Evolutionary conservation across 2,797 vertebrate species (phyloP).

Genomic region (Petrocephalus sullivani): DNA sequence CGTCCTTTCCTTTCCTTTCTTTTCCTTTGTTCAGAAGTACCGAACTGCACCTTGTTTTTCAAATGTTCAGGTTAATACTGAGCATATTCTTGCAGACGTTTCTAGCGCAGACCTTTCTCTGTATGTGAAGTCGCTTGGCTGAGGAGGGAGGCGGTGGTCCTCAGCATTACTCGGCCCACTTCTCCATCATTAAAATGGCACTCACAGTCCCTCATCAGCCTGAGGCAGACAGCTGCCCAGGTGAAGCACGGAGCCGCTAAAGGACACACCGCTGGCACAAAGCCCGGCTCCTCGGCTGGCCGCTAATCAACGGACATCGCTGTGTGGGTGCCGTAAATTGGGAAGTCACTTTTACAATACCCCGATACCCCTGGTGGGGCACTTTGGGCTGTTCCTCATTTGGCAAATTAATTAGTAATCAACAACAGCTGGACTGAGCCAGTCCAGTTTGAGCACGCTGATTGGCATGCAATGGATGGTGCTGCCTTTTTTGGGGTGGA

Average conservation of each 20-base stretch:
- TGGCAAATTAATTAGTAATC: not conserved
- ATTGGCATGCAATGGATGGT: not conserved
- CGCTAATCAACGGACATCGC: not conserved
- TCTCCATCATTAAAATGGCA: not conserved
- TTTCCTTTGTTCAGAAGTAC: no score
- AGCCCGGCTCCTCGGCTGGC: not conserved
- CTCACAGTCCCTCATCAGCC: not conserved
- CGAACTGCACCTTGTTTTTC: not conserved
- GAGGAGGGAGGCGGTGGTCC: not conserved
- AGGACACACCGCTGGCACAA: not conserved
- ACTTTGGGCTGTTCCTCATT: not conserved
- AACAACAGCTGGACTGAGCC: not conserved
- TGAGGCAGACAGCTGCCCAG: not conserved
- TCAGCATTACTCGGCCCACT: not conserved
- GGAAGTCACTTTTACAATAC: not conserved
- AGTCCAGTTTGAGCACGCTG: not conserved
- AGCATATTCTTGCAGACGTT: not conserved
- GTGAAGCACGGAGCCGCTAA: no score
- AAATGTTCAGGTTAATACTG: not conserved
- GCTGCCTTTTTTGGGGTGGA: not conserved
- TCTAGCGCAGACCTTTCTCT: not conserved
- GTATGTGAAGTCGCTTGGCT: not conserved
- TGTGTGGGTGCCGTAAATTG: not conserved
- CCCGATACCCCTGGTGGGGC: not conserved
- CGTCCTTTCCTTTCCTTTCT: not conserved